A percentile compares a stretch with the other conserved stretches of the same genome.
Conservation (phyloP, 2,888 invertebrate genomes). For the Stenoptilia bipunctidactyla region DNA sequence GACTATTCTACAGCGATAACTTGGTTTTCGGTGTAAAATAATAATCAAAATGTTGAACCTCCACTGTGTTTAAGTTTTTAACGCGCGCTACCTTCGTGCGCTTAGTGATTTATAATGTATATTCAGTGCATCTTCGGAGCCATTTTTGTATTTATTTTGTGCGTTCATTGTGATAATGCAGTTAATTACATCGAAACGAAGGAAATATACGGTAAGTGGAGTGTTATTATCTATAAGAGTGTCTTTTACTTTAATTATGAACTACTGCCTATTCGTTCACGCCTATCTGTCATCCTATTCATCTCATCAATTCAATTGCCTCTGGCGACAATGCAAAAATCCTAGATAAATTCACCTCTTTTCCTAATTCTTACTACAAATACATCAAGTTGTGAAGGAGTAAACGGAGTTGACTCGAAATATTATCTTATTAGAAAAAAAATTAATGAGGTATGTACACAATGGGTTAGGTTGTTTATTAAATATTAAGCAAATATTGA, state of each 20-base stretch:
- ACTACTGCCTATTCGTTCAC: too few relatives aligned
- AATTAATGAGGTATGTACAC: too few relatives aligned
- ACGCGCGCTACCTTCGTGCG: constrained; percentile 44
- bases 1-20: constrained; percentile 40
- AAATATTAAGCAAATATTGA: too few relatives aligned
- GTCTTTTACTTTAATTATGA: too few relatives aligned
- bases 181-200: constrained; percentile 62
- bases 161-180: constrained; percentile 68
- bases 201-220: constrained; percentile 58
- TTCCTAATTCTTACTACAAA: too few relatives aligned
- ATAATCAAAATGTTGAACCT: constrained; percentile 58
- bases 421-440: too few relatives aligned
- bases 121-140: constrained; percentile 61
- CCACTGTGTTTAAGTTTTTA: constrained; percentile 44
- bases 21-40: constrained; percentile 34
- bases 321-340: too few relatives aligned
- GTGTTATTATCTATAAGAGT: constrained; percentile 1
- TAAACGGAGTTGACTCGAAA: too few relatives aligned
- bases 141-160: constrained; percentile 71
- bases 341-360: too few relatives aligned
- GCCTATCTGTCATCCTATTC: background rate
- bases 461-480: too few relatives aligned
- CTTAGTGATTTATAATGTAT: constrained; percentile 55
- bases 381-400: too few relatives aligned
- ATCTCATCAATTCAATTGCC: too few relatives aligned